phyloP scores from a whole-genome alignment of 2,113 vertebrate species.

The Pomatostomus ruficeps region DNA sequence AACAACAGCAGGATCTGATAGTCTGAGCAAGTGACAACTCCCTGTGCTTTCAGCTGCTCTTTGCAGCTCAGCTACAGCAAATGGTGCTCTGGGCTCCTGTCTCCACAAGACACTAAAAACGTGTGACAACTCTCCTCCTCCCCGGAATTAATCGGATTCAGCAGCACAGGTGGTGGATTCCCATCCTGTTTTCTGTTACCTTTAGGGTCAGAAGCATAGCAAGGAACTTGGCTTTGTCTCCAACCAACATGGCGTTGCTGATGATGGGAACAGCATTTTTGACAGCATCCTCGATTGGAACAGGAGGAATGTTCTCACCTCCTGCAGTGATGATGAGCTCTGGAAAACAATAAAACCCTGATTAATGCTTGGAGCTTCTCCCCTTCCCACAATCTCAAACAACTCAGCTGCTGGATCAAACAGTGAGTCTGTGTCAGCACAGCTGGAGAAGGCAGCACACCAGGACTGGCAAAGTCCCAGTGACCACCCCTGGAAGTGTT shows the following conservation, averaged over 20 bases:
- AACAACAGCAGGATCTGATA: background rate
- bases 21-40: too few species aligned
- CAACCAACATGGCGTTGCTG: constrained; percentile 89
- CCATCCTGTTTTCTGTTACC: constrained; percentile 53
- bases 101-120: background rate
- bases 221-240: constrained; percentile 88
- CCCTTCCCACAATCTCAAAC: background rate
- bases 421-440: background rate
- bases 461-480: background rate
- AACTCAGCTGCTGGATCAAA: background rate
- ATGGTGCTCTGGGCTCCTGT: fast-evolving
- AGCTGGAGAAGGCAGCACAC: background rate
- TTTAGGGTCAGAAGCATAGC: constrained; percentile 88
- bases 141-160: background rate
- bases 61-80: background rate
- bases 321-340: constrained; percentile 91
- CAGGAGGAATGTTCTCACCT: constrained; percentile 86
- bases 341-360: constrained; percentile 35
- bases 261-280: constrained; percentile 86
- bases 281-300: constrained; percentile 84
- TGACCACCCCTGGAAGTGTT: background rate
- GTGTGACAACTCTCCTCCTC: background rate
- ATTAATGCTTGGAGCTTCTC: background rate
- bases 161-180: background rate
- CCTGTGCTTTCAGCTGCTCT: background rate